Percentiles rank a stretch among this genome's conserved stretches.
These are phyloP conservation scores for Sebastiscus tertius DNA, from an alignment of 2,797 vertebrate genomes.

Conservation along the genomic window DNA sequence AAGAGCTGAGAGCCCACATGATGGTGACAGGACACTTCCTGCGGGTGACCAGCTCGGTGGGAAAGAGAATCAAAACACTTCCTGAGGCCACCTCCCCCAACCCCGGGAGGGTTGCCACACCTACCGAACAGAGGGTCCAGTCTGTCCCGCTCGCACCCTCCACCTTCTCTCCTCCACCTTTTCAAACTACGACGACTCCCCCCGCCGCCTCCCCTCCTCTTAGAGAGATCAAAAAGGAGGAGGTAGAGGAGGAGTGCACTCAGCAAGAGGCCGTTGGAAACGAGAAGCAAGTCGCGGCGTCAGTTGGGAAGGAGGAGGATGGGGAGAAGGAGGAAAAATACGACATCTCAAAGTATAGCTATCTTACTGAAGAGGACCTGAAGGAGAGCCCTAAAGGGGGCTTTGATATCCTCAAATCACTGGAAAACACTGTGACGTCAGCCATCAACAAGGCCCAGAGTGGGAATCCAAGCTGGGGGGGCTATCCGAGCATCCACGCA, in stretches of 20 bases:
- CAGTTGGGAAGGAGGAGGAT: slow-evolving; percentile 68
- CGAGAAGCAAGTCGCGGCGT: slow-evolving; percentile 78
- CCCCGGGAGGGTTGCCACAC: slow-evolving; percentile 63
- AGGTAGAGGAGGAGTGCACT: slow-evolving; percentile 84
- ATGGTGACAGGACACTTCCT: slow-evolving; percentile 98
- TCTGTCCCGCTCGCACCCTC: slow-evolving; percentile 92
- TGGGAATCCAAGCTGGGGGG: slow-evolving; percentile 97
- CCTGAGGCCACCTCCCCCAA: slow-evolving; percentile 85
- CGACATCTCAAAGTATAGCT: slow-evolving; percentile 92
- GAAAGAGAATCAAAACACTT: slow-evolving; percentile 92
- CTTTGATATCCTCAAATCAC: slow-evolving; percentile 96
- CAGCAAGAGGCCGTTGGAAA: slow-evolving; percentile 80
- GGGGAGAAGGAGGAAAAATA: slow-evolving; percentile 90
- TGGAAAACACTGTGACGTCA: slow-evolving; percentile 97
- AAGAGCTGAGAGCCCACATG: slow-evolving; percentile 97
- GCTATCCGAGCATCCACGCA: slow-evolving; percentile 98
- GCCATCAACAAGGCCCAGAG: slow-evolving; percentile 99
- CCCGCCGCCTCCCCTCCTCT: slow-evolving; percentile 83
- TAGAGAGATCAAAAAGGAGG: slow-evolving; percentile 92
- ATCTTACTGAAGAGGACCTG: slow-evolving; percentile 96
- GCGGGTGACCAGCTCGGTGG: slow-evolving; percentile 91
- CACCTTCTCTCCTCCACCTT: slow-evolving; percentile 88
- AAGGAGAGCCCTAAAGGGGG: slow-evolving; percentile 96
- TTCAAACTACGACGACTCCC: slow-evolving; percentile 57
- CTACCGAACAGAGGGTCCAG: slow-evolving; percentile 90